Base-by-base conservation (phyloP, 64 coral and sea anemone species). In the Actinia tenebrosa region DNA sequence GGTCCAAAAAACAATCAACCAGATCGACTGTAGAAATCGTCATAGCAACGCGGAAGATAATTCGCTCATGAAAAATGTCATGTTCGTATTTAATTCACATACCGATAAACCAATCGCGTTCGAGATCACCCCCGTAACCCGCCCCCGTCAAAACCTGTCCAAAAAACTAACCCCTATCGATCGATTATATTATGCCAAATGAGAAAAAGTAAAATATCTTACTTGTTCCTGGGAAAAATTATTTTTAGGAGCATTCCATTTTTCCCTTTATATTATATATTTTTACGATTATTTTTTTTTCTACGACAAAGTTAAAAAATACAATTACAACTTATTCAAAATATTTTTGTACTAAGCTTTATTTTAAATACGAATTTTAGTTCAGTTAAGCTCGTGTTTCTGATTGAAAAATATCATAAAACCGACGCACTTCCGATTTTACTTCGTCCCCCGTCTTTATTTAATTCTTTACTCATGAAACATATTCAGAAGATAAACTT, bases 41-140 rank as follows among this genome's bases (percentile, higher is more conserved):
- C 79, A 22, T 81, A 52, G 79, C 44, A 81, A 81, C 69, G 20
- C 44, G 14, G 37, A 47, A 44, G 37, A 79, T 79, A 79, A 79
- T 69, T 69, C 64, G 64, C 10, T 25, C 64, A 20, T 69, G 26
- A 81, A 53, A 25, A 20, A 10, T 81, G 79, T 81, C 79, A 81
- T 45, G 79, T 66, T 64, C 61, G 18, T 20, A 19, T 64, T 64
- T 13, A 66, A 66, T 5, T 45, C 50, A 81, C 79, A 81, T 45
- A 81, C 44, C 50, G 43, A 81, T 81, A 16, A 81, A 53, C 79
- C 79, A 81, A 81, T 81, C 79, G 22, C 79, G 46, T 25, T 17
- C 2, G 9, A 53, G 79, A 50, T 50, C 50, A 50, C 22, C 45
- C 77, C 44, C 26, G 45, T 47, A 79, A 79, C 77, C 77, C 79